Percentiles rank a stretch among this genome's conserved stretches.
Evolutionary conservation across 2,113 vertebrate species (phyloP).

Genomic region (Tinamus guttatus): DNA sequence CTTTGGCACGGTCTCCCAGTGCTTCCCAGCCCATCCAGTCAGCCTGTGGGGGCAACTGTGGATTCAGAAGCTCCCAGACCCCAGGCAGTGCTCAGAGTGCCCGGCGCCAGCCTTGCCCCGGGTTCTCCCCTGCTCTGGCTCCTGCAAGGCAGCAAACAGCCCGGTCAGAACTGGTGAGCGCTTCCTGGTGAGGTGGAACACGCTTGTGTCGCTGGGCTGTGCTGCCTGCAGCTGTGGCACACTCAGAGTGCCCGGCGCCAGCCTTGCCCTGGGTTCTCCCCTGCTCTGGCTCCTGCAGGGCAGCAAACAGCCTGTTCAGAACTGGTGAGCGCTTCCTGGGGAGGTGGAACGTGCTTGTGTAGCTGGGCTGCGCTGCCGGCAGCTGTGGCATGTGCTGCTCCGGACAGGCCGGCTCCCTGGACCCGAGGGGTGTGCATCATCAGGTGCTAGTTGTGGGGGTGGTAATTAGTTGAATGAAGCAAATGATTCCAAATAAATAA

Average conservation of each 20-base stretch:
- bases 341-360: neutral
- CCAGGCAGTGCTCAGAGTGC: neutral
- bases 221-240: no score
- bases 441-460: neutral
- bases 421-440: neutral
- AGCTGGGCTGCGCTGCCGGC: rapidly evolving
- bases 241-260: no score
- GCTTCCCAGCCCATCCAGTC: neutral
- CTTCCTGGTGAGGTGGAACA: no score
- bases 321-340: neutral
- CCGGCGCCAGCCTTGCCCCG: no score
- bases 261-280: rapidly evolving
- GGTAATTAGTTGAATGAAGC: slow-evolving; percentile 6
- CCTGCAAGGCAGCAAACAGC: no score
- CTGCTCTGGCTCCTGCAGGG: neutral
- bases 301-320: neutral
- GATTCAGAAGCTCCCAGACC: neutral
- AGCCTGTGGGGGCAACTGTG: neutral
- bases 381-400: neutral
- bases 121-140: no score
- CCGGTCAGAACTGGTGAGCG: no score
- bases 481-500: slow-evolving; percentile 34
- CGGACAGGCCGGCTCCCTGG: neutral
- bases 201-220: no score
- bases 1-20: neutral